Evolutionary conservation across 53 echinoderm and acorn worm species (phyloP), one percentile per base, ranked within the genome.

Genomic region (Henricia sp.): DNA sequence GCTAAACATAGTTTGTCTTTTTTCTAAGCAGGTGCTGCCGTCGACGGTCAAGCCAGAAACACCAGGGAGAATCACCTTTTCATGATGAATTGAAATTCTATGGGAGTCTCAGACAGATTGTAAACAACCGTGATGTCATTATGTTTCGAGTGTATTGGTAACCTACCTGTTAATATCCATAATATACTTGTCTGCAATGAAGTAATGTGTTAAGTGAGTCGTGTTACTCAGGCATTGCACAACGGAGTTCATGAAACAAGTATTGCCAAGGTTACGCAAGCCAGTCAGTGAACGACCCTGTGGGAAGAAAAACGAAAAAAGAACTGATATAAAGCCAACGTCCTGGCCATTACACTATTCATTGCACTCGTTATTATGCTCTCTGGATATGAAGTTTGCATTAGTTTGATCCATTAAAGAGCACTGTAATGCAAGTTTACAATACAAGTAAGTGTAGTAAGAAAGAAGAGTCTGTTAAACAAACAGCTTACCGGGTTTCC

Each of bases 191-290:
- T 92, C 92, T 30, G 51, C 52, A 38, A 99, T 88, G 87, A 99
- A 99, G 89, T 99, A 99, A 33, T 89, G 77, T 2, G 99, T 70
- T 12, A 99, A 48, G 6, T 41, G 77, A 19, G 94, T 86, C 25
- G 94, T 88, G 60, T 90, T 92, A 62, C 92, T 92, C 64, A 99
- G 74, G 67, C 99, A 94, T 87, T 99, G 99, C 6, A 99, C 88
- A 50, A 99, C 94, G 19, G 94, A 95, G 84, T 95, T 99, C 99
- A 99, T 99, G 82, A 96, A 96, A 44, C 94, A 94, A 14, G 97
- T 96, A 65, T 96, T 96, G 14, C 97, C 97, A 53, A 96, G 89
- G 64, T 99, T 99, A 67, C 92, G 92, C 25, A 99, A 75, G 13
- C 99, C 99, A 40, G 99, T 95, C 36, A 95, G 83, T 11, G 91